Base-by-base conservation (phyloP, 2,113 vertebrate species). In the Vimba vimba region DNA sequence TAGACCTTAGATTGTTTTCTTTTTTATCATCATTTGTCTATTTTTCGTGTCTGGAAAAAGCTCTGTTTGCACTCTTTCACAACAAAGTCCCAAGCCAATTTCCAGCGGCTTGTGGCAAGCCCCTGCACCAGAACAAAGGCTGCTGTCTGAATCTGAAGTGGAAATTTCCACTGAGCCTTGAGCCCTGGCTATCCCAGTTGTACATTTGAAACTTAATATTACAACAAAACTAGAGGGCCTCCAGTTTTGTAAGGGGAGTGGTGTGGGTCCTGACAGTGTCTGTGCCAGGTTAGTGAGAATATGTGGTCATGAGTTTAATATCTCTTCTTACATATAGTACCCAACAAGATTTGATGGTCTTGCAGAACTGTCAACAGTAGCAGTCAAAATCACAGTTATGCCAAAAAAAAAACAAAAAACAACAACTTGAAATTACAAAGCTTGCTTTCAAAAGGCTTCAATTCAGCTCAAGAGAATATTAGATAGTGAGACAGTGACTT, bases 81-180 rank as follows among this genome's bases (percentile, higher is more conserved):
- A 90, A 85, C 39, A 83, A 43, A 13, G 15, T 39, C 6, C 47
- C 50, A 25, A 69, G 86, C 64, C 80, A 88, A 82, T 85, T 86
- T 88, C 78, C 86, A 89, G 87, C 30, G 52, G 33, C 73, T 86
- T 77, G 17, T 84, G 78, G 85, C 52, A 23, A 91, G 82, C 66
- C 79, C 64, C 84, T 76, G 47, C 33, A 74, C 76, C 69, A 62
- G 82, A 90, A 91, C 89, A 91, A 87, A 89, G 86, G 86, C 87
- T 79, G 81, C 89, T 89, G 76, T 89, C 87, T 62, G 66, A 90
- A 87, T 89, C 84, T 90, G 90, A 93, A 92, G 92, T 94, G 94
- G 94, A 95, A 95, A 94, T 94, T 95, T 95, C 94, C 94, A 95
- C 94, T 89, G 87, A 87, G 92, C 85, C 79, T 62, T 73, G 47